These are phyloP conservation scores for Zingel zingel DNA, from an alignment of 2,113 vertebrate species.

Conservation along the genomic window DNA sequence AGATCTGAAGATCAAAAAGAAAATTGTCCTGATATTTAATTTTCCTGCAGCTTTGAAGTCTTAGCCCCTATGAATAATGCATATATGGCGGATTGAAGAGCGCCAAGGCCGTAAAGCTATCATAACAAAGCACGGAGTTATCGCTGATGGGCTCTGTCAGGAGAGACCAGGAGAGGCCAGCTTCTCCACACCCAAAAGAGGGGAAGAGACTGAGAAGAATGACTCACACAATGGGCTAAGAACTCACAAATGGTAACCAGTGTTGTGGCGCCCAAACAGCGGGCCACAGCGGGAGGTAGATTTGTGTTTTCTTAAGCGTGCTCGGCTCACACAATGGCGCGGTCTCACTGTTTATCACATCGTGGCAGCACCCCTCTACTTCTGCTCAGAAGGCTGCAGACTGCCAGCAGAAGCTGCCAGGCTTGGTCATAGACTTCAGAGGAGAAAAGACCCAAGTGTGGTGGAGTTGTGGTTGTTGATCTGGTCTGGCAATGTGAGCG, in stretches of 20 bases:
- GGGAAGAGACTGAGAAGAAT: slow-evolving; percentile 20
- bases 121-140: slow-evolving; percentile 57
- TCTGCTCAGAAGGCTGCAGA: neutral
- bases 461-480: neutral
- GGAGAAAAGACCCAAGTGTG: neutral
- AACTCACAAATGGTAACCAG: slow-evolving; percentile 36
- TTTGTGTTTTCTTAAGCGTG: slow-evolving; percentile 45
- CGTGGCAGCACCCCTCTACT: slow-evolving; percentile 16
- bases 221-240: slow-evolving; percentile 2
- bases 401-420: slow-evolving; percentile 24
- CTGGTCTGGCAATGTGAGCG: slow-evolving; percentile 6
- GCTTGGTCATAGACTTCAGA: neutral
- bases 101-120: slow-evolving; percentile 53
- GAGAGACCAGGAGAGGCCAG: slow-evolving; percentile 1
- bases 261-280: slow-evolving; percentile 33
- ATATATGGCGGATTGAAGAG: slow-evolving; percentile 42
- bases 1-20: slow-evolving; percentile 56
- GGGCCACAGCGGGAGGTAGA: slow-evolving; percentile 37
- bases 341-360: slow-evolving; percentile 41
- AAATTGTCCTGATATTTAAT: slow-evolving; percentile 52
- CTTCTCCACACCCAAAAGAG: slow-evolving; percentile 25
- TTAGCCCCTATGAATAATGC: slow-evolving; percentile 45
- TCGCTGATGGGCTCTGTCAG: slow-evolving; percentile 30
- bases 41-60: slow-evolving; percentile 60
- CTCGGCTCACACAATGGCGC: slow-evolving; percentile 9